These are phyloP conservation scores for Xylota segnis DNA, from an alignment of 2,888 invertebrate genomes.

Conservation along the genomic window DNA sequence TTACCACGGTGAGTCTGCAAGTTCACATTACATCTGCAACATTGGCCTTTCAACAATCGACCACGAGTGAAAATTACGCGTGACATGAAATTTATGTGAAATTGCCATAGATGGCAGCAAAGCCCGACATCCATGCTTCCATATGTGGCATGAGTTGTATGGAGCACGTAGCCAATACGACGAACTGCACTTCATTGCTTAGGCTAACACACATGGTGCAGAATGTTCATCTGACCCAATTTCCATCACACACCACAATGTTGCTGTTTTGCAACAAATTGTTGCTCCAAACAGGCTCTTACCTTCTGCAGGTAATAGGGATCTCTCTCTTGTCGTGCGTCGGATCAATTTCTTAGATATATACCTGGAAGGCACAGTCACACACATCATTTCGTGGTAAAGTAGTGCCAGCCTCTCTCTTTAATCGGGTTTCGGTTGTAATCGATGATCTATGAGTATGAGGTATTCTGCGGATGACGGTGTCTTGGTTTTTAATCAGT, in stretches of 20 bases:
- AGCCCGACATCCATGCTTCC: conserved; percentile 6
- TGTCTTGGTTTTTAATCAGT: conserved; percentile 3
- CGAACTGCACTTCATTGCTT: background rate
- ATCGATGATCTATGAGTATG: conserved; percentile 13
- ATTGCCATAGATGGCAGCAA: conserved; percentile 23
- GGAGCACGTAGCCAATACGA: conserved; percentile 5
- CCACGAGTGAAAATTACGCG: conserved; percentile 46
- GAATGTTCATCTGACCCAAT: conserved; percentile 36
- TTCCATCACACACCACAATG: conserved; percentile 23
- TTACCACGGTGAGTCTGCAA: conserved; percentile 5
- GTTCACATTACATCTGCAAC: conserved; percentile 34
- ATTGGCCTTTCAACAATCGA: conserved; percentile 45
- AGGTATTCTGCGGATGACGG: background rate
- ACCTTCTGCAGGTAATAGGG: background rate
- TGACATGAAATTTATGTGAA: conserved; percentile 41
- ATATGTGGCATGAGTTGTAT: conserved; percentile 15
- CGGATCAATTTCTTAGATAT: conserved; percentile 11
- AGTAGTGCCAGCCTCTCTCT: background rate
- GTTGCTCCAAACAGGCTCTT: background rate
- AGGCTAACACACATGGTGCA: conserved; percentile 18
- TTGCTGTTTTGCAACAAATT: conserved; percentile 16
- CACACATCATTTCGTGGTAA: background rate
- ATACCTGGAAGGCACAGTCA: background rate
- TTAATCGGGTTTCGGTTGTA: conserved; percentile 5
- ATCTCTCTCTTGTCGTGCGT: conserved; percentile 14